A percentile compares a stretch with the other conserved stretches of the same genome.
phyloP scores from a whole-genome alignment of 2,113 vertebrate genomes.

The Cisticola juncidis region DNA sequence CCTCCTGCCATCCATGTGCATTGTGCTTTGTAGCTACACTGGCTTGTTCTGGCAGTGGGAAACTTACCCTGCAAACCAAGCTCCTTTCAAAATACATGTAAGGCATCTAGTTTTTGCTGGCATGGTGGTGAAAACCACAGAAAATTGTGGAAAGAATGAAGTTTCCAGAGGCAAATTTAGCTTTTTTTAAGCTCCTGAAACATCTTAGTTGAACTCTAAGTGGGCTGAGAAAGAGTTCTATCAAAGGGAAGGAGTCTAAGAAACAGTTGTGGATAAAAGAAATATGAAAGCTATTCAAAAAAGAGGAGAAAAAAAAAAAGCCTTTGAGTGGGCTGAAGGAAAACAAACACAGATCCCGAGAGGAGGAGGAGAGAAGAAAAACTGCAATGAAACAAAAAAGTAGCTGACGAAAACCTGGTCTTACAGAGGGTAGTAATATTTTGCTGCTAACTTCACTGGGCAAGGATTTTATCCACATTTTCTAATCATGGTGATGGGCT shows the following conservation, averaged over 20 bases:
- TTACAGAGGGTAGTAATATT: not conserved
- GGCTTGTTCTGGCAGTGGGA: not conserved
- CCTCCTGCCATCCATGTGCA: not conserved
- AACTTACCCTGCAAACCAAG: not conserved
- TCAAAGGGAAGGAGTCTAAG: not conserved
- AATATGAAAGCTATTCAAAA: conserved; percentile 23
- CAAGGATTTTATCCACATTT: not conserved
- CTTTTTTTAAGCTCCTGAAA: not conserved
- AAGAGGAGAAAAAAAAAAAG: not conserved
- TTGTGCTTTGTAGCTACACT: not conserved
- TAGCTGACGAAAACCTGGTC: not conserved
- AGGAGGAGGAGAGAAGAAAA: conserved; percentile 16
- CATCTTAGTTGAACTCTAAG: not conserved
- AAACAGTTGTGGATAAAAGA: conserved; percentile 26
- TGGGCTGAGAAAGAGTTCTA: not conserved
- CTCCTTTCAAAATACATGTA: not conserved
- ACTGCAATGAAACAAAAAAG: not conserved
- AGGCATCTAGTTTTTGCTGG: conserved; percentile 21
- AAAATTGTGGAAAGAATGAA: conserved; percentile 51
- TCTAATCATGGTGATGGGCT: not conserved
- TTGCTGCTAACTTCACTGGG: not conserved
- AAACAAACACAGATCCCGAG: conserved; percentile 42
- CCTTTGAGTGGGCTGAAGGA: not conserved
- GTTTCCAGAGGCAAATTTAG: conserved; percentile 45
- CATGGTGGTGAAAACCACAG: not conserved